These are phyloP conservation scores for Sander vitreus DNA, from an alignment of 2,113 vertebrate genomes.

Conservation along the genomic window DNA sequence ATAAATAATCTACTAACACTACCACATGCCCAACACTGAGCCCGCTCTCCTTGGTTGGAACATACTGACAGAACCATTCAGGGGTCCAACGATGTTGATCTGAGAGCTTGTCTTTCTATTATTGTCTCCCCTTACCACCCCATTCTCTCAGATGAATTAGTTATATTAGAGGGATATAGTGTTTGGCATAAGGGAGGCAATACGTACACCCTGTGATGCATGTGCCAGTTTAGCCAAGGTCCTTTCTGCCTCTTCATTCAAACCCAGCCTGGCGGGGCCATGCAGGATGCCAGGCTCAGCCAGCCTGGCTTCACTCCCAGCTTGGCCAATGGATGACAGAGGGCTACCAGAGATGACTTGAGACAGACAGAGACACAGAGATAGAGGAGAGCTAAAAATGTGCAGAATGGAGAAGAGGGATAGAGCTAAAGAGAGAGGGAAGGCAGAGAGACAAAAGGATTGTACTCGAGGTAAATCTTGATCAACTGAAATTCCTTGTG, in stretches of 20 bases:
- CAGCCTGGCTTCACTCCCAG: conserved; percentile 70
- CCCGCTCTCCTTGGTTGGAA: conserved; percentile 29
- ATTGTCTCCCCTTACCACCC: conserved; percentile 33
- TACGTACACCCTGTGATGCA: conserved; percentile 64
- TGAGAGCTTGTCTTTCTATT: conserved; percentile 41
- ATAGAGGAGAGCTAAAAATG: conserved; percentile 30
- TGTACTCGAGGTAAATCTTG: background rate
- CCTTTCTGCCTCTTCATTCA: conserved; percentile 68
- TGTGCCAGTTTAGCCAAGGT: conserved; percentile 74
- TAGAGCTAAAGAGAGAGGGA: background rate
- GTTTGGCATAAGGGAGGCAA: conserved; percentile 69
- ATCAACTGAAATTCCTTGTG: background rate
- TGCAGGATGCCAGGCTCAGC: conserved; percentile 63
- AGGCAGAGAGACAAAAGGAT: background rate
- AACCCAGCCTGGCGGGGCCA: conserved; percentile 51
- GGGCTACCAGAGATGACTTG: conserved; percentile 51
- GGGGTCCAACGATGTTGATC: conserved; percentile 48
- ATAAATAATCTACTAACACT: conserved; percentile 48
- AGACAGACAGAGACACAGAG: conserved; percentile 30
- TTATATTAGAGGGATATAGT: conserved; percentile 72
- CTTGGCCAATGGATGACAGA: conserved; percentile 73
- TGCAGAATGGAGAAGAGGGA: conserved; percentile 18
- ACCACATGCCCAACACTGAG: conserved; percentile 29
- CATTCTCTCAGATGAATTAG: conserved; percentile 70
- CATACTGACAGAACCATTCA: conserved; percentile 30